Conservation (phyloP, 2,888 invertebrate genomes). For the Polyommatus icarus region DNA sequence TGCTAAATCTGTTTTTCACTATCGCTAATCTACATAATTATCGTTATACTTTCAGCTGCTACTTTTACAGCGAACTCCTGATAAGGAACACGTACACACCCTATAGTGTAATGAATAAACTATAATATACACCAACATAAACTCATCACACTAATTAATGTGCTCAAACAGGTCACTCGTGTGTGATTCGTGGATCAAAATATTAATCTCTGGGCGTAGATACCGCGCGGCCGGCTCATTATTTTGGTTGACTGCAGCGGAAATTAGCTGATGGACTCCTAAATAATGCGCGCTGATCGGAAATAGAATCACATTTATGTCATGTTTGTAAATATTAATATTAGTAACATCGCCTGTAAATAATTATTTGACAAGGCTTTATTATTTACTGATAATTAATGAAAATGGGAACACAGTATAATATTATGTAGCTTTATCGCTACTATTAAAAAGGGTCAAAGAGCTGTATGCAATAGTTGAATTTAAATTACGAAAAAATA, state of each 20-base stretch:
- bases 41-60: too few species aligned
- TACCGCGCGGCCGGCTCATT: neutral
- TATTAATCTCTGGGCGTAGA: neutral
- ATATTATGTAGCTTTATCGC: neutral
- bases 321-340: neutral
- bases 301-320: constrained; percentile 16
- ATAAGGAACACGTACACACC: too few species aligned
- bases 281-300: constrained; percentile 1
- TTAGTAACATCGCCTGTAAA: neutral
- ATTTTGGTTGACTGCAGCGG: constrained; percentile 22
- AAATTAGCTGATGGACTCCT: constrained; percentile 13
- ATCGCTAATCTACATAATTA: too few species aligned
- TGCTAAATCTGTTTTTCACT: too few species aligned
- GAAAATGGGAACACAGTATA: neutral
- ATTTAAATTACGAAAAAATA: too few species aligned
- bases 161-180: neutral
- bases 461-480: too few species aligned
- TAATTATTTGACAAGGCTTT: neutral
- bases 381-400: neutral
- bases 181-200: constrained; percentile 14
- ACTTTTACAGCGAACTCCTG: too few species aligned
- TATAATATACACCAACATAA: neutral
- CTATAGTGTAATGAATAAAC: too few species aligned
- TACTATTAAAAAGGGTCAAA: too few species aligned
- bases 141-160: neutral